Conservation (phyloP, 2,113 vertebrate species). For the Isurus oxyrinchus region DNA sequence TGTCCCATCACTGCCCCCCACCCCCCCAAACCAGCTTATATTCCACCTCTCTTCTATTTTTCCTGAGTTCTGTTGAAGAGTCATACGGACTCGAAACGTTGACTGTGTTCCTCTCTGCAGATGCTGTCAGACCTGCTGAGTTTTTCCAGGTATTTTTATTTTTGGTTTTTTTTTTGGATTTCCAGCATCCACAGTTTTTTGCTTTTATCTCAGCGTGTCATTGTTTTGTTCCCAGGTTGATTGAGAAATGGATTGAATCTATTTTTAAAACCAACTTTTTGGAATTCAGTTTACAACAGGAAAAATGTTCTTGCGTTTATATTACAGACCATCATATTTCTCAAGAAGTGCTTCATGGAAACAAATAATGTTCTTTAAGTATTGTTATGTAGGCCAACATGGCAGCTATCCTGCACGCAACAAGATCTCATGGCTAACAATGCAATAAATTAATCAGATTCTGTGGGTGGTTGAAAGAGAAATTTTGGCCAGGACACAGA, state of each 20-base stretch:
- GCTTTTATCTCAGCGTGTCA: background rate
- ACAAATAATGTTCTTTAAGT: background rate
- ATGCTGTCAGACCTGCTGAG: no score
- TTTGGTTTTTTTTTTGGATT: no score
- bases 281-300: background rate
- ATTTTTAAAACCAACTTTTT: background rate
- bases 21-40: no score
- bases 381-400: background rate
- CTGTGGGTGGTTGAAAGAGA: no score
- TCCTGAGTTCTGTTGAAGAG: no score
- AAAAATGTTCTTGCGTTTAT: background rate
- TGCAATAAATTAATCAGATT: background rate
- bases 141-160: no score
- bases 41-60: no score
- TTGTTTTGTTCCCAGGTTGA: background rate
- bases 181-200: no score
- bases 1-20: no score
- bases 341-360: background rate
- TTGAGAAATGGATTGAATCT: background rate
- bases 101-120: no score
- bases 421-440: background rate
- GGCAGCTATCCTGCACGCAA: background rate
- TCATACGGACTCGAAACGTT: no score
- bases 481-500: background rate
- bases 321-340: background rate